phyloP scores from a whole-genome alignment of 2,113 vertebrate genomes.

The Syngnathus typhle region DNA sequence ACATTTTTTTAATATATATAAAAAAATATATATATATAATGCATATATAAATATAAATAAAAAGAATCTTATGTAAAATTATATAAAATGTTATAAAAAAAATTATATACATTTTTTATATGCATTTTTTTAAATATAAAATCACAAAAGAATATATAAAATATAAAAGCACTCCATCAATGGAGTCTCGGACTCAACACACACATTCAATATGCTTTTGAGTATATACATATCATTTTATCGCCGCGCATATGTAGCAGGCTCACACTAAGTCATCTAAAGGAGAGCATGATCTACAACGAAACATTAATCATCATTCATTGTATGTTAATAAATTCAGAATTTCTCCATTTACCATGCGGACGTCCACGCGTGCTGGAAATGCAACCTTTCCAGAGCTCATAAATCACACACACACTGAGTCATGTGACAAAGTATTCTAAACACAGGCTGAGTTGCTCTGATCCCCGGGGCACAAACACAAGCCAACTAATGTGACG shows the following conservation, averaged over 20 bases:
- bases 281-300: slow-evolving; percentile 75
- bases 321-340: slow-evolving; percentile 86
- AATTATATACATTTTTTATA: too few species aligned
- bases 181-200: slow-evolving; percentile 52
- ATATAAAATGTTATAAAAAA: too few species aligned
- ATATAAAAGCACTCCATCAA: slow-evolving; percentile 31
- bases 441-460: slow-evolving; percentile 72
- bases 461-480: slow-evolving; percentile 75
- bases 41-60: slow-evolving; percentile 31
- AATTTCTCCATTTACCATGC: slow-evolving; percentile 81
- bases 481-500: slow-evolving; percentile 72
- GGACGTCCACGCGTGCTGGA: slow-evolving; percentile 73
- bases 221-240: slow-evolving; percentile 72
- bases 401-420: slow-evolving; percentile 75
- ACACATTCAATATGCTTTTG: slow-evolving; percentile 60
- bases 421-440: slow-evolving; percentile 80
- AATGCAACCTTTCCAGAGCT: slow-evolving; percentile 78
- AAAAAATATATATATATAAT: slow-evolving; percentile 18
- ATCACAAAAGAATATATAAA: slow-evolving; percentile 23
- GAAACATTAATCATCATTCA: slow-evolving; percentile 84
- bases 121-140: background rate
- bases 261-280: slow-evolving; percentile 72
- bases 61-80: too few species aligned
- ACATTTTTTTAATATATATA: too few species aligned
- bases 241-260: slow-evolving; percentile 75